phyloP scores from a whole-genome alignment of 2,113 vertebrate species.

The Solea senegalensis region DNA sequence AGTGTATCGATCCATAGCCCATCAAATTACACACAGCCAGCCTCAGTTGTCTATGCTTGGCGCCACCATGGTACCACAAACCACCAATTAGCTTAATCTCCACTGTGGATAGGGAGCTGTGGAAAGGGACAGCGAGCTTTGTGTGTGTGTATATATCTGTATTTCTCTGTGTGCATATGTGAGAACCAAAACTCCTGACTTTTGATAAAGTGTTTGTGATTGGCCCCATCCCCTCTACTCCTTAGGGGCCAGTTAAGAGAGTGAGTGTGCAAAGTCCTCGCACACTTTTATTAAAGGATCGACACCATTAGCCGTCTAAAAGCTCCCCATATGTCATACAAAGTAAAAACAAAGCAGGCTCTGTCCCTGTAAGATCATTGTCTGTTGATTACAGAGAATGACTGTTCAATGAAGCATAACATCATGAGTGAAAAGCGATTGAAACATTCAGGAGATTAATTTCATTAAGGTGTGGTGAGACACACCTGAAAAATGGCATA shows the following conservation, averaged over 20 bases:
- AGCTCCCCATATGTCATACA: slow-evolving; percentile 52
- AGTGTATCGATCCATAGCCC: slow-evolving; percentile 76
- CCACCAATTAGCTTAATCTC: slow-evolving; percentile 81
- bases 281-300: slow-evolving; percentile 51
- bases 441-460: neutral
- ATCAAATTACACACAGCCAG: slow-evolving; percentile 58
- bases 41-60: slow-evolving; percentile 64
- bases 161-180: slow-evolving; percentile 20
- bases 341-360: slow-evolving; percentile 35
- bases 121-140: slow-evolving; percentile 44
- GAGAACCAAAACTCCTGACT: slow-evolving; percentile 40
- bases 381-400: slow-evolving; percentile 28
- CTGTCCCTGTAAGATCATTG: slow-evolving; percentile 5
- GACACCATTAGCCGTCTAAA: slow-evolving; percentile 52
- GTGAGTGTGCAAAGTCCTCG: slow-evolving; percentile 34
- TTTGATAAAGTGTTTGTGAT: slow-evolving; percentile 55
- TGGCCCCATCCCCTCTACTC: slow-evolving; percentile 35
- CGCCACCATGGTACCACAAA: slow-evolving; percentile 66
- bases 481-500: neutral
- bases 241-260: slow-evolving; percentile 53
- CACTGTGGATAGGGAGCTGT: slow-evolving; percentile 70
- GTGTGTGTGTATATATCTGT: slow-evolving; percentile 3
- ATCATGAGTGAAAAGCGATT: slow-evolving; percentile 19
- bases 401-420: slow-evolving; percentile 4
- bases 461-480: neutral